Conservation (phyloP, 92 coral and sea anemone species). For the Phenganax subtilis region DNA sequence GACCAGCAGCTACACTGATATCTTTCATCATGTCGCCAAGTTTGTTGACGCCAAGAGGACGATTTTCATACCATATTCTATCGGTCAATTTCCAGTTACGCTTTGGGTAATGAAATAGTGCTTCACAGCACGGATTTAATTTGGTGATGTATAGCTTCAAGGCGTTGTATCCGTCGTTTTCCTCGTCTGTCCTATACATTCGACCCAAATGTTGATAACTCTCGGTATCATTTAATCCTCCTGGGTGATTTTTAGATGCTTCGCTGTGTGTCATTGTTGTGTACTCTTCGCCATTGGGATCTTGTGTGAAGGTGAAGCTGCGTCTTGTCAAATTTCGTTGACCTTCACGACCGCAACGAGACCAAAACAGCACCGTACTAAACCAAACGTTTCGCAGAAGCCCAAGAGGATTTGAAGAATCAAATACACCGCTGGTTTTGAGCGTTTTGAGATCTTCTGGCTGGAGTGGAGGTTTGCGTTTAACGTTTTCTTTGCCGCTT, state of each 20-base stretch:
- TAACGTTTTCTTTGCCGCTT: conserved; percentile 34
- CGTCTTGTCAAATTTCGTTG: conserved; percentile 45
- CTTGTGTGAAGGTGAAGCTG: conserved; percentile 40
- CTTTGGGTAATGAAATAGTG: conserved; percentile 16
- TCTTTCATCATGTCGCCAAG: conserved; percentile 37
- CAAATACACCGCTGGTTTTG: conserved; percentile 46
- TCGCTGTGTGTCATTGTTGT: conserved; percentile 54
- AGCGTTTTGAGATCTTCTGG: conserved; percentile 36
- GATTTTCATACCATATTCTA: conserved; percentile 33
- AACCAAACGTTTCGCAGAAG: conserved; percentile 53
- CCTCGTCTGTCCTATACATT: conserved; percentile 38
- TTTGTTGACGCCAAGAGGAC: conserved; percentile 36
- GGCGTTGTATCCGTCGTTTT: conserved; percentile 48
- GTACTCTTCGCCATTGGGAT: conserved; percentile 44
- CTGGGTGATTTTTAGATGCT: conserved; percentile 50
- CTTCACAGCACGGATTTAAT: conserved; percentile 20
- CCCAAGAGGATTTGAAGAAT: conserved; percentile 39
- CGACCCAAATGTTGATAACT: conserved; percentile 43
- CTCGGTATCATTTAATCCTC: conserved; percentile 46
- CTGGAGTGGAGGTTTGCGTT: conserved; percentile 53
- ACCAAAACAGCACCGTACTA: conserved; percentile 44
- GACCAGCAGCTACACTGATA: conserved; percentile 21
- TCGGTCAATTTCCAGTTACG: conserved; percentile 11
- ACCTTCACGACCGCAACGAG: conserved; percentile 55
- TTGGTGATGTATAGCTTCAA: conserved; percentile 36